Evolutionary conservation across 2,888 invertebrate genomes (phyloP), one percentile per base, ranked within the genome.

Genomic region (Coenonympha glycerion): DNA sequence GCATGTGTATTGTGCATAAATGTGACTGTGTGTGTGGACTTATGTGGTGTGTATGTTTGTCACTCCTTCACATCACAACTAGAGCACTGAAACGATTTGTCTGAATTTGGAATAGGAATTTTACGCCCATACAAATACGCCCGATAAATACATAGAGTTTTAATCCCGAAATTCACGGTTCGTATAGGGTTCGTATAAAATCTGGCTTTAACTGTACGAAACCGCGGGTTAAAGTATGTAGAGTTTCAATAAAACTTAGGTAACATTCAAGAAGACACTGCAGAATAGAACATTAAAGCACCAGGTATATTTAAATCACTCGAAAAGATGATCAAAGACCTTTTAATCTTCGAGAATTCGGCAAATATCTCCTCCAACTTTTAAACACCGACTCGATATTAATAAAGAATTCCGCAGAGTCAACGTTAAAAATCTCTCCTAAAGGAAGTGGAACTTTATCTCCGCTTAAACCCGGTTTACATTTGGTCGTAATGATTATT

Each of bases 361-460:
- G 39, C 15, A 36, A 36, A 39, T 39, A 39, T 22, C 37, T 37
- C 22, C 4, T 15, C 39, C 22, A 39, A 39, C 30, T 33, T 31
- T 48, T 36, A 31, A 46, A 49, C 45, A 49, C 45, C 46, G 15
- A 47, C 34, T 28, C 30, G 46, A 42, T 53, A 49, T 53, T 53
- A 42, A 46, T 45, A 52, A 52, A 44, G 48, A 53, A 53, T 49
- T 53, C 41, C 49, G 46, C 53, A 49, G 49, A 34, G 46, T 53
- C 53, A 49, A 49, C 49, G 46, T 31, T 24, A 42, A 49, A 53
- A 49, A 46, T 46, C 36, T 49, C 15, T 46, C 42, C 36, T 36
- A n/a, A 42, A 36, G 47, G 30, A 51, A 54, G 56, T 46, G 36
- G 49, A 55, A 50, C 48, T 51, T 54, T 54, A 51, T 54, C 51